phyloP scores from a whole-genome alignment of 2,888 invertebrate genomes.

The Apodemia mormo region DNA sequence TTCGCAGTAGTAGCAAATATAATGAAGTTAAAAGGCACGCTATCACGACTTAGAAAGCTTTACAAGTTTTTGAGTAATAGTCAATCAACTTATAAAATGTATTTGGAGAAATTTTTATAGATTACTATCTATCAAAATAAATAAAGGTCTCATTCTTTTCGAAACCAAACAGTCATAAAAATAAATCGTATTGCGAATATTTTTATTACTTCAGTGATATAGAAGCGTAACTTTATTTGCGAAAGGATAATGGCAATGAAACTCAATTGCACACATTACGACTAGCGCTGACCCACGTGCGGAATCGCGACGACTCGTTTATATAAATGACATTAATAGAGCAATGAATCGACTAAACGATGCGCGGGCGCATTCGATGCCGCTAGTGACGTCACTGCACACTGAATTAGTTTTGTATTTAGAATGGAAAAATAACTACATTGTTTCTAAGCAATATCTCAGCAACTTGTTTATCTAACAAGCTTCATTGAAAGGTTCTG shows the following conservation, averaged over 20 bases:
- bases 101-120: too few relatives aligned
- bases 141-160: too few relatives aligned
- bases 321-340: constrained; percentile 70
- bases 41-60: too few relatives aligned
- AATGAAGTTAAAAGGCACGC: too few relatives aligned
- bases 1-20: too few relatives aligned
- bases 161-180: not conserved
- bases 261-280: constrained; percentile 69
- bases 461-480: too few relatives aligned
- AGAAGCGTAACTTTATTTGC: constrained; percentile 51
- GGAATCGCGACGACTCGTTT: constrained; percentile 50
- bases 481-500: too few relatives aligned
- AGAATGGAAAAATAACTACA: not conserved
- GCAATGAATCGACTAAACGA: constrained; percentile 67
- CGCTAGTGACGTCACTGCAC: constrained; percentile 54
- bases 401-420: not conserved
- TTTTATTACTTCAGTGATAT: not conserved
- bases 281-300: constrained; percentile 63
- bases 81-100: too few relatives aligned
- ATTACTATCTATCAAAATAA: too few relatives aligned
- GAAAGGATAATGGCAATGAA: constrained; percentile 77
- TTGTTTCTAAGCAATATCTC: too few relatives aligned
- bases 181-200: not conserved
- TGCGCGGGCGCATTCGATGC: constrained; percentile 73
- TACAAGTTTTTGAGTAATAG: too few relatives aligned